phyloP scores from a whole-genome alignment of 2,797 vertebrate genomes.

The Tadarida brasiliensis region DNA sequence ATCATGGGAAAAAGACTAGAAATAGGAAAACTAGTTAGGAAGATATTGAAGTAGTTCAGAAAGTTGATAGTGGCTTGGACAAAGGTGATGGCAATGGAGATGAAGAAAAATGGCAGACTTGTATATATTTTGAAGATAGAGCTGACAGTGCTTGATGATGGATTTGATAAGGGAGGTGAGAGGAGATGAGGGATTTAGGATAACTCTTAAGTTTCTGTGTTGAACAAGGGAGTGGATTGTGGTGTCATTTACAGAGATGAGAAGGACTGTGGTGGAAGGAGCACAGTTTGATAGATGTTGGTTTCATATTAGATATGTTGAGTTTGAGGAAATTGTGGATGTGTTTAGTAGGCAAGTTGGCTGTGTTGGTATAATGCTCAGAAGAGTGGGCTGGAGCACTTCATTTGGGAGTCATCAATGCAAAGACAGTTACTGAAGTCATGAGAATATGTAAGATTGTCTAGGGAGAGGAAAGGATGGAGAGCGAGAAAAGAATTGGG shows the following conservation, averaged over 20 bases:
- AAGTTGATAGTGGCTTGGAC: constrained; percentile 15
- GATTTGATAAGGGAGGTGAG: constrained; percentile 16
- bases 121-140: constrained; percentile 11
- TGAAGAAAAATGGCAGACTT: constrained; percentile 26
- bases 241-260: neutral
- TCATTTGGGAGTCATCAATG: neutral
- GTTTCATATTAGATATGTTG: constrained; percentile 25
- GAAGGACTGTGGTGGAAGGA: neutral
- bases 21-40: constrained; percentile 23
- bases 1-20: neutral
- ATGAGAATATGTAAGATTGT: neutral
- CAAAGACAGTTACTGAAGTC: constrained; percentile 26
- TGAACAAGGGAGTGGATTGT: neutral
- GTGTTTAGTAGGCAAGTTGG: neutral
- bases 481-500: neutral
- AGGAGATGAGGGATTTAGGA: neutral
- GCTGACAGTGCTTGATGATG: neutral
- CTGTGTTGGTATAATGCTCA: neutral
- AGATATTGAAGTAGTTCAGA: constrained; percentile 20
- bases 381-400: neutral
- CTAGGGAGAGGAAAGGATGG: neutral
- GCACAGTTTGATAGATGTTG: neutral
- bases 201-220: constrained; percentile 11
- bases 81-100: constrained; percentile 14
- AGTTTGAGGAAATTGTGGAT: constrained; percentile 46